These are phyloP conservation scores for Axea sp. DNA, from an alignment of 2,888 invertebrate genomes.

Conservation along the genomic window DNA sequence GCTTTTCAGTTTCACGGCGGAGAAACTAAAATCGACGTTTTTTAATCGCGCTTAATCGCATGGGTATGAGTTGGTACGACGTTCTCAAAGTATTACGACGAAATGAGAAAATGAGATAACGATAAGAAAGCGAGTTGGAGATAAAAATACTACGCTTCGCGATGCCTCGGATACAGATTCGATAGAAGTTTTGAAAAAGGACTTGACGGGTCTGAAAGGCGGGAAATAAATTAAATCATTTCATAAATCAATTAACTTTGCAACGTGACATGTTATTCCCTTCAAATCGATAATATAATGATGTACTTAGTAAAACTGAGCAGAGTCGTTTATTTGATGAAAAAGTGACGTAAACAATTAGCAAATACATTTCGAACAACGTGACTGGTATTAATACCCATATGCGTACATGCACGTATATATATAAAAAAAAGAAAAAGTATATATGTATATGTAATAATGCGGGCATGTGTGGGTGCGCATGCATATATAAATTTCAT, in stretches of 20 bases:
- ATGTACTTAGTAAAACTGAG: background rate
- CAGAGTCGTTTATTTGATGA: conserved; percentile 2
- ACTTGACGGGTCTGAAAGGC: background rate
- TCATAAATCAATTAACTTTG: conserved; percentile 10
- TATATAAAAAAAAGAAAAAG: too few species aligned
- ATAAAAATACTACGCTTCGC: conserved; percentile 5
- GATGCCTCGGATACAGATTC: conserved; percentile 14
- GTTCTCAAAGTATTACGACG: conserved; percentile 10
- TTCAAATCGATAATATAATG: conserved; percentile 17
- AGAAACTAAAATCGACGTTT: too few species aligned
- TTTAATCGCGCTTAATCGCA: too few species aligned
- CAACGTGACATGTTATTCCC: conserved; percentile 18
- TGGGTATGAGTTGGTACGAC: too few species aligned
- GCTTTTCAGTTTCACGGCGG: too few species aligned
- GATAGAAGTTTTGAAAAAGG: conserved; percentile 6
- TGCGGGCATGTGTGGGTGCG: too few species aligned
- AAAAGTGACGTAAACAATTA: conserved; percentile 19
- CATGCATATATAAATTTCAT: too few species aligned
- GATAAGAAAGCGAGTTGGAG: conserved; percentile 14
- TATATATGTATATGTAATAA: too few species aligned
- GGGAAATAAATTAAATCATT: conserved; percentile 25
- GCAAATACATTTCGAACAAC: conserved; percentile 5
- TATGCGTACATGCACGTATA: too few species aligned
- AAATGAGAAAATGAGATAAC: conserved; percentile 17
- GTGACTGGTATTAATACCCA: conserved; percentile 1